Evolutionary conservation across 2,888 invertebrate species (phyloP), one percentile per base, ranked within the genome.

Genomic region (Xestobium rufovillosum): DNA sequence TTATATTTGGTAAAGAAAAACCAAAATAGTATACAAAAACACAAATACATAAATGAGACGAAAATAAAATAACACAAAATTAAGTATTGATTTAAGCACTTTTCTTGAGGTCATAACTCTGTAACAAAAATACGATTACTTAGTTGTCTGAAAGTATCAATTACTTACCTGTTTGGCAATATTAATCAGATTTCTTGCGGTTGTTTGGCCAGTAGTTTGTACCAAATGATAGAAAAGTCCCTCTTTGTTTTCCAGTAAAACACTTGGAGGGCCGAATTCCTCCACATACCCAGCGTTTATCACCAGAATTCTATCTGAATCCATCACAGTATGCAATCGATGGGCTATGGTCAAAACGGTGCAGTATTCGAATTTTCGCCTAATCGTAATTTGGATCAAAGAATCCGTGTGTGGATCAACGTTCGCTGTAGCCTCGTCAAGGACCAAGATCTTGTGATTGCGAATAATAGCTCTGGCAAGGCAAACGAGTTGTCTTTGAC

Each of bases 341-440:
- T 90, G 89, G 13, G 89, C 89, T 31, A 90, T 85, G 1, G 88
- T 89, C 30, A 90, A 71, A 14, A 90, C 87, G 0, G 88, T 86
- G 58, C 87, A 88, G 23, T 77, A 70, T 1, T 71, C 72, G 59
- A 88, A 88, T 59, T 84, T 83, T 30, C 69, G 70, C 43, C 84
- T 69, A 42, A 89, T 87, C 0, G 86, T 84, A 15, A 70, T 70
- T 57, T 89, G 88, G 44, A 89, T 88, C 11, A 87, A 60, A 1
- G 73, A 72, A 56, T 88, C 87, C 14, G 87, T 88, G 32, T 79
- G 76, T 1, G 80, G 81, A 65, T 88, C 87, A 1, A 87, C 84
- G 57, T 86, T 86, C 28, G 87, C 86, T 1, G 87, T 88, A 31
- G 88, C 87, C 68, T 88, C 88, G 59, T 88, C 66, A 42, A 66